phyloP scores from a whole-genome alignment of 2,888 invertebrate species.

The Drosophila buzzatii region DNA sequence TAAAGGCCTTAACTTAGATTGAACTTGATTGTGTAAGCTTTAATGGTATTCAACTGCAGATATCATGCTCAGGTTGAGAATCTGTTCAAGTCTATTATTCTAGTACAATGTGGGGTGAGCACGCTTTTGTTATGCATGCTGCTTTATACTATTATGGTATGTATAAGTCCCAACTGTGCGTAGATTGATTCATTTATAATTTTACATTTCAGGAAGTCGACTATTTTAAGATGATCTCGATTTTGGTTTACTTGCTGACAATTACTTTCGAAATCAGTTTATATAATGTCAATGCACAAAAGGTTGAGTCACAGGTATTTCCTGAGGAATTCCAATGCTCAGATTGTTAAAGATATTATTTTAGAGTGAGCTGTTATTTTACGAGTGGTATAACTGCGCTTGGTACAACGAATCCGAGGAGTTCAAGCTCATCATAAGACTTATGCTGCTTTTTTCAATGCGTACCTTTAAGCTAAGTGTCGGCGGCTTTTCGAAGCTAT shows the following conservation, averaged over 20 bases:
- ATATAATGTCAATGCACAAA: constrained; percentile 67
- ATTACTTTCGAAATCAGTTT: constrained; percentile 65
- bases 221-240: constrained; percentile 68
- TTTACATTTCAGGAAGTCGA: constrained; percentile 52
- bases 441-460: constrained; percentile 77
- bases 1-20: constrained; percentile 23
- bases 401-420: constrained; percentile 80
- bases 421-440: constrained; percentile 69
- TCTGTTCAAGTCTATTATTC: constrained; percentile 71
- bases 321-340: not conserved
- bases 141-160: constrained; percentile 72
- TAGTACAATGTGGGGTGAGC: constrained; percentile 68
- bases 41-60: constrained; percentile 17
- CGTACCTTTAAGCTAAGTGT: constrained; percentile 66
- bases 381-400: constrained; percentile 72
- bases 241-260: constrained; percentile 63
- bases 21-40: not conserved
- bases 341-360: not conserved
- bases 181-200: not conserved
- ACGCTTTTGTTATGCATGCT: constrained; percentile 75
- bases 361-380: constrained; percentile 72
- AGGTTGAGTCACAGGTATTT: constrained; percentile 62
- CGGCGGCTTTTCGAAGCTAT: constrained; percentile 77
- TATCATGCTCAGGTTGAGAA: constrained; percentile 63
- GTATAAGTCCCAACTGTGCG: rapidly evolving